Conservation (phyloP, 2,888 invertebrate species). For the Lasioglossum morio region DNA sequence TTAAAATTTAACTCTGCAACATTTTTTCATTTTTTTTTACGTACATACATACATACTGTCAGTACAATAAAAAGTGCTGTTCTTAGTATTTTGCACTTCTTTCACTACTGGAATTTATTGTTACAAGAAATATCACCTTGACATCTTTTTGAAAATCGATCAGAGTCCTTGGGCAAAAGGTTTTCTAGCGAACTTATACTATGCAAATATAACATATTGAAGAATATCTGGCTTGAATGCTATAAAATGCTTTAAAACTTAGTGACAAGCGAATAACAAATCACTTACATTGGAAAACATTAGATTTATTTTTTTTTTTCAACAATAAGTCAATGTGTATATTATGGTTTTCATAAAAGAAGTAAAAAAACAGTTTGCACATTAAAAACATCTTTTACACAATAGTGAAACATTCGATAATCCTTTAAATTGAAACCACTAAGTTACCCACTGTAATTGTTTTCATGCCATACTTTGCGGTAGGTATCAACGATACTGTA, state of each 20-base stretch:
- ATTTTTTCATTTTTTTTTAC: slow-evolving; percentile 68
- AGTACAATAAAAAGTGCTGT: slow-evolving; percentile 69
- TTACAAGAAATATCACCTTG: slow-evolving; percentile 67
- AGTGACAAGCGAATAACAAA: slow-evolving; percentile 58
- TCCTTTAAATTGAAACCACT: slow-evolving; percentile 25
- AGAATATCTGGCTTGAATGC: slow-evolving; percentile 66
- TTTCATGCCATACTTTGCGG: slow-evolving; percentile 36
- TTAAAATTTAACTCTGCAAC: slow-evolving; percentile 70
- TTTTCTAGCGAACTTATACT: slow-evolving; percentile 62
- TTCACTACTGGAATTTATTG: slow-evolving; percentile 68
- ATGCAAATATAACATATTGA: slow-evolving; percentile 68
- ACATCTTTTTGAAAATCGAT: slow-evolving; percentile 62
- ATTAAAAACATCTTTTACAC: slow-evolving; percentile 41
- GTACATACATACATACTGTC: slow-evolving; percentile 72
- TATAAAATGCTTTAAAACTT: slow-evolving; percentile 45
- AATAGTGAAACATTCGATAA: slow-evolving; percentile 43
- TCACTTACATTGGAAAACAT: slow-evolving; percentile 55
- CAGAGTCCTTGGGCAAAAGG: slow-evolving; percentile 63
- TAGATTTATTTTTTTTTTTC: slow-evolving; percentile 49
- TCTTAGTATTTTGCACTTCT: slow-evolving; percentile 65
- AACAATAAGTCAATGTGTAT: slow-evolving; percentile 55
- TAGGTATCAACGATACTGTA: slow-evolving; percentile 59
- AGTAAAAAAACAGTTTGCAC: slow-evolving; percentile 47
- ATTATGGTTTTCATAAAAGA: slow-evolving; percentile 42
- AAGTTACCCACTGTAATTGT: slow-evolving; percentile 49